Conservation (phyloP, 2,113 vertebrate species). For the Bos indicus region DNA sequence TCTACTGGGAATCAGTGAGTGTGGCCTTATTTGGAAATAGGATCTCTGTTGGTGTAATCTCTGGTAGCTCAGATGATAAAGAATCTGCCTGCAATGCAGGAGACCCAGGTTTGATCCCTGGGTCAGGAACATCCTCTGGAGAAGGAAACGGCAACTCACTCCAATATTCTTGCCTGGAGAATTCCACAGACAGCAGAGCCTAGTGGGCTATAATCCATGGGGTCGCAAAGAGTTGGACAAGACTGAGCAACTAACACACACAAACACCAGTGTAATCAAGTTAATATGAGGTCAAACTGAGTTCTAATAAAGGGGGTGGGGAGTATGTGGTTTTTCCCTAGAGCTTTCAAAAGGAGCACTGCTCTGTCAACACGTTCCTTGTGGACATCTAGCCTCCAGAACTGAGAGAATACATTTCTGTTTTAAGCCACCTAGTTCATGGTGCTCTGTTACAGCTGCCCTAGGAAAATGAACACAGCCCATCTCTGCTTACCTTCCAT, state of each 20-base stretch:
- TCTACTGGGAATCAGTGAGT: background rate
- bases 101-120: background rate
- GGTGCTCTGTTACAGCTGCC: background rate
- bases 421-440: background rate
- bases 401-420: background rate
- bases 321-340: background rate
- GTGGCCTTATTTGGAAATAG: background rate
- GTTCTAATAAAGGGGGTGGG: background rate
- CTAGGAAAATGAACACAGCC: background rate
- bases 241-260: background rate
- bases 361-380: background rate
- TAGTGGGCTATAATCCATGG: background rate
- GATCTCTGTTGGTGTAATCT: background rate
- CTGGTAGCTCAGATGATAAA: background rate
- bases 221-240: background rate
- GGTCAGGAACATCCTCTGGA: background rate
- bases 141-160: background rate
- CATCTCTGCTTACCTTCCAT: no score
- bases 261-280: background rate
- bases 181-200: accelerated
- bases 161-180: background rate
- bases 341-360: background rate
- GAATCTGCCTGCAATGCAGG: background rate
- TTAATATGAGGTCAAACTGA: background rate
- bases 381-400: background rate